Evolutionary conservation across 2,888 invertebrate genomes (phyloP), one percentile per base, ranked within the genome.

Genomic region (Acronicta aceris): DNA sequence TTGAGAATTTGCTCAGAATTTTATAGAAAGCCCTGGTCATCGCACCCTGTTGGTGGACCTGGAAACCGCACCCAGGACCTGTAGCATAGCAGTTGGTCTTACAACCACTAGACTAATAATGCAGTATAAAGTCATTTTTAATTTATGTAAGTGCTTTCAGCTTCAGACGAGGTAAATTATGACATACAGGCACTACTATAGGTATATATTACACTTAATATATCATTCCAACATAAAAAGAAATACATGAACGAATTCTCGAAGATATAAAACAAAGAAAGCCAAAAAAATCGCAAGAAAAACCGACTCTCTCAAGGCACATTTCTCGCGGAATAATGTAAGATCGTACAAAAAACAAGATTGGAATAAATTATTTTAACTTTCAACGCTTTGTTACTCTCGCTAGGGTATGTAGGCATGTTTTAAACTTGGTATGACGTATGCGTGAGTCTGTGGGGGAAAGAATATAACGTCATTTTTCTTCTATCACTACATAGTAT

Each of bases 361-460:
- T 58, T 47, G 47, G 55, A 65, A 78, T 78, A 69, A 62, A 67
- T 67, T 64, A 71, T 74, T 74, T 49, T 50, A 61, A 70, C 59
- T 70, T 52, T 68, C 65, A 67, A 56, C 76, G 61, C 50, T 71
- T 64, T 61, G 51, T 74, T 63, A 59, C 54, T 45, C 38, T 27
- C 41, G 8, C 43, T 8, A 10, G 25, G 47, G 13, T 48, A 16
- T 61, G 42, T 41, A 41, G 17, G 36, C 33, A 25, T 59, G 38
- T 57, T 65, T 62, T 53, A 53, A 58, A 64, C 59, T 54, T 27
- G 40, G 33, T 21, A 48, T 54, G 45, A 61, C 49, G 25, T 47
- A 56, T 47, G 10, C 53, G 45, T 16, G 10, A 47, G 15, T 15
- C 21, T 42, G 10, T 45, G 41, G 38, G n/a, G 36, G 25, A 59